A percentile compares a stretch with the other conserved stretches of the same genome.
phyloP scores from a whole-genome alignment of 1,140 invertebrate genomes.

The Drosophila tristis region DNA sequence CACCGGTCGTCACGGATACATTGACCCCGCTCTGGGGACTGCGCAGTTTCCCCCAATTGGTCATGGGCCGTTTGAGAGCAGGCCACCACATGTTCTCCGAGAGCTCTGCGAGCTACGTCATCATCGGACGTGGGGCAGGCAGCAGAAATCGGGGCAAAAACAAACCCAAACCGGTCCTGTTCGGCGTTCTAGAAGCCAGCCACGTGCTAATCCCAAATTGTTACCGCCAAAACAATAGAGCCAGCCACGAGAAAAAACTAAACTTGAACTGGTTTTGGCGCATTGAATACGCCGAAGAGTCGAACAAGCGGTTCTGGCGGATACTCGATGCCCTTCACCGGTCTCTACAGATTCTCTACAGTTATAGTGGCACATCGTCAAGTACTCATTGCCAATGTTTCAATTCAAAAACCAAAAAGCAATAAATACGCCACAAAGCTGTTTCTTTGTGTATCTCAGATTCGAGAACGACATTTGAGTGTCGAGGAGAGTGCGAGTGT shows the following conservation, averaged over 20 bases:
- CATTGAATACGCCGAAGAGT: background rate
- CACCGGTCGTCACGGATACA: slow-evolving; percentile 13
- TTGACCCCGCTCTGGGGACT: slow-evolving; percentile 62
- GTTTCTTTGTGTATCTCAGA: slow-evolving; percentile 7
- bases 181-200: slow-evolving; percentile 32
- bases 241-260: slow-evolving; percentile 27
- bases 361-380: too few relatives aligned
- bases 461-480: background rate
- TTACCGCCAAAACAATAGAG: slow-evolving; percentile 65
- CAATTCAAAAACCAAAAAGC: too few relatives aligned
- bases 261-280: slow-evolving; percentile 60
- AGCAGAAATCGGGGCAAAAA: slow-evolving; percentile 16
- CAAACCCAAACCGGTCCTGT: slow-evolving; percentile 47
- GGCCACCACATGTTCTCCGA: slow-evolving; percentile 47
- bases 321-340: too few relatives aligned
- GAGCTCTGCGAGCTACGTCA: slow-evolving; percentile 50
- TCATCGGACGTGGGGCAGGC: slow-evolving; percentile 16
- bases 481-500: slow-evolving; percentile 2
- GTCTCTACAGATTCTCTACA: too few relatives aligned
- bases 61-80: slow-evolving; percentile 68
- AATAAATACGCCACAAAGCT: too few relatives aligned
- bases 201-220: slow-evolving; percentile 58
- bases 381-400: too few relatives aligned
- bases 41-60: slow-evolving; percentile 63
- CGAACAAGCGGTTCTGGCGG: background rate